A percentile compares a stretch with the other conserved stretches of the same genome.
These are phyloP conservation scores for Eunapius fragilis DNA, from an alignment of 37 sponge, comb jelly and placozoan species.

Conservation along the genomic window DNA sequence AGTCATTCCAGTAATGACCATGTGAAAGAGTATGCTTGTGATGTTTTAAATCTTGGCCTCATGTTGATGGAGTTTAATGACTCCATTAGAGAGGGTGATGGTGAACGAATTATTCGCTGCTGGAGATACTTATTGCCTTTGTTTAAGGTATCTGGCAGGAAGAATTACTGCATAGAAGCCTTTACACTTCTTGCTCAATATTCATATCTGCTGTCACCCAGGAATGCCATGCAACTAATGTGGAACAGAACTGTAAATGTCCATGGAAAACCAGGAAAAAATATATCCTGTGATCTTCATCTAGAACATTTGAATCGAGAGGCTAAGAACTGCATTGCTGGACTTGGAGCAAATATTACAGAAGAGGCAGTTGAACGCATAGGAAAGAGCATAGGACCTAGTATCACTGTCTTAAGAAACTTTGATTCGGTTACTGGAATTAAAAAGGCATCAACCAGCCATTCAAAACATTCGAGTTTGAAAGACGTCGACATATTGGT, in stretches of 20 bases:
- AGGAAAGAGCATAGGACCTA: conserved; percentile 4
- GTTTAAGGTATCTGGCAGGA: conserved; percentile 1
- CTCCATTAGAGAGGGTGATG: conserved; percentile 31
- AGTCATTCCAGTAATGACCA: neutral
- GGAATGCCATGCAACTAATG: conserved; percentile 16
- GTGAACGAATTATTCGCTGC: conserved; percentile 16
- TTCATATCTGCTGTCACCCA: neutral
- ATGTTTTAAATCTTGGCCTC: neutral
- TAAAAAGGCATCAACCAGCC: neutral
- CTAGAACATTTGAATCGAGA: conserved; percentile 20
- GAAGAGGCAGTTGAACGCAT: conserved; percentile 6
- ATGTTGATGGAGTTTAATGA: conserved; percentile 2
- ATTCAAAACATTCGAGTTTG: neutral
- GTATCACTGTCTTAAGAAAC: neutral
- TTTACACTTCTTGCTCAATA: conserved; percentile 17
- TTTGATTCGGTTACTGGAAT: neutral
- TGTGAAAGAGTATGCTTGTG: neutral
- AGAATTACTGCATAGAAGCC: conserved; percentile 25
- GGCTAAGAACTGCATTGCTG: conserved; percentile 5
- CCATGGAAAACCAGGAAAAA: conserved; percentile 19
- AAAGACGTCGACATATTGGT: neutral
- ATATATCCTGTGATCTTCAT: conserved; percentile 33
- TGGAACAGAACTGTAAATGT: conserved; percentile 24
- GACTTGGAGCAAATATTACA: conserved; percentile 17
- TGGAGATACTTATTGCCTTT: conserved; percentile 25